Percentiles rank a stretch among this genome's conserved stretches.
Conservation (phyloP, 2,113 vertebrate genomes). For the Equus quagga region DNA sequence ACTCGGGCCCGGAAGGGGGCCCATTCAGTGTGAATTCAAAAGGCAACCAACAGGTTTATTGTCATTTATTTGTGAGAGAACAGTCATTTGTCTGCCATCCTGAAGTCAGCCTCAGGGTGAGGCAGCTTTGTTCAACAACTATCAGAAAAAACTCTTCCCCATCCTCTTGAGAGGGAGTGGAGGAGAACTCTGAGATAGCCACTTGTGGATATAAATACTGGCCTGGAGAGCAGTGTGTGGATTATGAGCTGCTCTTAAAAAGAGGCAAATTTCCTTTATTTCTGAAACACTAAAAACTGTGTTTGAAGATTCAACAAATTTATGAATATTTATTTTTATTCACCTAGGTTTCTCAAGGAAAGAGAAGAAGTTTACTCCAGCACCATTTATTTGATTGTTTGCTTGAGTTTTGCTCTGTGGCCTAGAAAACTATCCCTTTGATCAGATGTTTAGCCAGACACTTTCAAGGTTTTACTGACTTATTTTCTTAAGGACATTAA, state of each 20-base stretch:
- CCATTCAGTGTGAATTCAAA: conserved; percentile 25
- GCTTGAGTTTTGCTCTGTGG: not conserved
- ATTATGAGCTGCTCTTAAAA: not conserved
- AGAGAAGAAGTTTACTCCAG: not conserved
- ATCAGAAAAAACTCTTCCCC: conserved; percentile 26
- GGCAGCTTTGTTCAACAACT: conserved; percentile 50
- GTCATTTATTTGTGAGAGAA: conserved; percentile 60
- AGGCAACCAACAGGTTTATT: conserved; percentile 54
- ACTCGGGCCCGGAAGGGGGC: not conserved
- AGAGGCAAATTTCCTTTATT: not conserved
- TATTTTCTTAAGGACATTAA: conserved; percentile 25
- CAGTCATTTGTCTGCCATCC: conserved; percentile 46
- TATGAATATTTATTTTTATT: conserved; percentile 43
- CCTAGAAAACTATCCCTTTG: not conserved
- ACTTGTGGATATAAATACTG: not conserved
- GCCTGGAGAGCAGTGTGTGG: not conserved
- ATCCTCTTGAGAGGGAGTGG: not conserved
- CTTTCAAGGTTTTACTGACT: not conserved
- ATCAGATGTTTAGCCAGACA: conserved; percentile 31
- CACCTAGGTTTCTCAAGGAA: not conserved
- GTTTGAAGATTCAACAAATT: not conserved
- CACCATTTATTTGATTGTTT: not conserved
- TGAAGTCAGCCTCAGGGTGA: conserved; percentile 54
- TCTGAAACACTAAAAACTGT: not conserved
- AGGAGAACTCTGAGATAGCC: not conserved